Evolutionary conservation across 2,797 vertebrate species (phyloP).

Genomic region (Labeo calbasu): DNA sequence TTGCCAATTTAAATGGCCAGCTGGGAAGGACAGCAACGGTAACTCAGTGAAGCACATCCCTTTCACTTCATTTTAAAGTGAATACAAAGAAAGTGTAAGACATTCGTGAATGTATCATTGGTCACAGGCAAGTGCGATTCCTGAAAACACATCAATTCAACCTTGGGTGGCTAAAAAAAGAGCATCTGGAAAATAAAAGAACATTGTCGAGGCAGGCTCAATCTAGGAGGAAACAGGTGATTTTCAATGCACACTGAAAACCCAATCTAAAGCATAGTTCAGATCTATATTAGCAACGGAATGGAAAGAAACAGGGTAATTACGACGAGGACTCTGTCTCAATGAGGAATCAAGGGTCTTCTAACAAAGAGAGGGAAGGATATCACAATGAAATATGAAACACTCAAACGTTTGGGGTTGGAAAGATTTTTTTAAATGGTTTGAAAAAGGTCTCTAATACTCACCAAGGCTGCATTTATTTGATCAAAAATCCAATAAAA

Average conservation of each 20-base stretch:
- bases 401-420: background rate
- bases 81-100: conserved; percentile 63
- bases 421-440: background rate
- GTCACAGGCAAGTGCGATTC: conserved; percentile 41
- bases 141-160: conserved; percentile 53
- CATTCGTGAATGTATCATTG: conserved; percentile 61
- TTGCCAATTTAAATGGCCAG: conserved; percentile 20
- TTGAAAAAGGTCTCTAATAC: background rate
- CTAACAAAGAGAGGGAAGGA: background rate
- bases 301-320: conserved; percentile 17
- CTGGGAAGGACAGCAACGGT: conserved; percentile 3
- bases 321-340: conserved; percentile 10
- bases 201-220: conserved; percentile 51
- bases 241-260: conserved; percentile 10
- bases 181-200: conserved; percentile 58
- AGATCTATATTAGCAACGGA: conserved; percentile 4
- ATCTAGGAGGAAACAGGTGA: background rate
- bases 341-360: background rate
- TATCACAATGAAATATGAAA: background rate
- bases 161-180: conserved; percentile 53
- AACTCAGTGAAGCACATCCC: conserved; percentile 26
- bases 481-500: background rate
- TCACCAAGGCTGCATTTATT: background rate
- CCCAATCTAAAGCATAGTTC: background rate
- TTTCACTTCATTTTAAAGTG: conserved; percentile 55